Conservation (phyloP, 2,113 vertebrate species). For the Echinops telfairi region DNA sequence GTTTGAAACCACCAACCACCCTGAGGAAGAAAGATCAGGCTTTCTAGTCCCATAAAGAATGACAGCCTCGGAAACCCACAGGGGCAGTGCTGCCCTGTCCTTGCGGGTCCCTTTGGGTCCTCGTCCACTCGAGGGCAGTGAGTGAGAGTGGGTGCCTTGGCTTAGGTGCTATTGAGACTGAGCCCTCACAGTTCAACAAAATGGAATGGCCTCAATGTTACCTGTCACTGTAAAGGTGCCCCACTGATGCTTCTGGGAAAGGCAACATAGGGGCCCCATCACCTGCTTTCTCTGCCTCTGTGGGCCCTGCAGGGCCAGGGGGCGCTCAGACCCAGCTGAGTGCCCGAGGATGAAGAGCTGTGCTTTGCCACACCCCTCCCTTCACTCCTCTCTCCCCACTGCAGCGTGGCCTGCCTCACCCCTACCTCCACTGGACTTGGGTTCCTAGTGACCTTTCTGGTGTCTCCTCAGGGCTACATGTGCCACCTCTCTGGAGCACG, state of each 20-base stretch:
- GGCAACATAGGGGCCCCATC: not conserved
- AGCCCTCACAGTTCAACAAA: not conserved
- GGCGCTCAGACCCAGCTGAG: not conserved
- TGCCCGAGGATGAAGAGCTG: not conserved
- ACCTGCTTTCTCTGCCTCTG: not conserved
- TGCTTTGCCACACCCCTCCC: too few species aligned
- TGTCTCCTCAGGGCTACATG: not conserved
- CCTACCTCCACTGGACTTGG: not conserved
- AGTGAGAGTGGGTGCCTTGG: not conserved
- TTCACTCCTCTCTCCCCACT: not conserved
- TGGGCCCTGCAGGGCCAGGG: not conserved
- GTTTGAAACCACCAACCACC: too few species aligned
- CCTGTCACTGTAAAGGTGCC: not conserved
- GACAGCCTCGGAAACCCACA: too few species aligned
- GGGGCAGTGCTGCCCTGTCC: too few species aligned
- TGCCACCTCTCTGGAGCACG: not conserved
- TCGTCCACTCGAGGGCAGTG: too few species aligned
- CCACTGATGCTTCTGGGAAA: not conserved
- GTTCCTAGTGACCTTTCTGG: not conserved
- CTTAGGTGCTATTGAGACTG: not conserved
- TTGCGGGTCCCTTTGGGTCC: too few species aligned
- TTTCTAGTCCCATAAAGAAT: too few species aligned
- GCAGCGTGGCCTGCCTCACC: accelerated
- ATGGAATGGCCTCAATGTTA: not conserved
- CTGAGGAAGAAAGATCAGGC: too few species aligned